Percentiles rank a stretch among this genome's conserved stretches.
Evolutionary conservation across 2,888 invertebrate genomes (phyloP).

Genomic region (Caenorhabditis macrosperma): DNA sequence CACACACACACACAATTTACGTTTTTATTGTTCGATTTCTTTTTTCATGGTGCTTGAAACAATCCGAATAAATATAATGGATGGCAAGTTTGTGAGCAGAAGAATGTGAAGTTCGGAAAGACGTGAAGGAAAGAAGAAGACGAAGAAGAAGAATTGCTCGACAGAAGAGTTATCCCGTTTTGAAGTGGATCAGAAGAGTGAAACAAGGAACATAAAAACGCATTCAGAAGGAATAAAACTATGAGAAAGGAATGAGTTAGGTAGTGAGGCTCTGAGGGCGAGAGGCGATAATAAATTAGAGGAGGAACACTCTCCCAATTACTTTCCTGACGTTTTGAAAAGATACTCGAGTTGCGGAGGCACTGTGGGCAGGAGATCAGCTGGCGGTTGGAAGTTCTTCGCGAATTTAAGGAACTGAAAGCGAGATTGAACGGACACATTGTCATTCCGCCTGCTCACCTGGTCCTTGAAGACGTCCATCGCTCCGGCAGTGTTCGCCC

Average conservation of each 20-base stretch:
- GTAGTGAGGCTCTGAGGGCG: slow-evolving; percentile 48
- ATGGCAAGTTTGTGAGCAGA: slow-evolving; percentile 59
- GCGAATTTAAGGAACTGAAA: slow-evolving; percentile 78
- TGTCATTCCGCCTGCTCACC: slow-evolving; percentile 48
- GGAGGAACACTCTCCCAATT: background rate
- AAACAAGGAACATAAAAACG: slow-evolving; percentile 1
- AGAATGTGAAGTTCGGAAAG: slow-evolving; percentile 5
- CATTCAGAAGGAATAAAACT: slow-evolving; percentile 35
- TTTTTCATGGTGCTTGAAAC: slow-evolving; percentile 38
- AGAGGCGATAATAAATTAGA: slow-evolving; percentile 46
- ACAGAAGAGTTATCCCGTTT: slow-evolving; percentile 54
- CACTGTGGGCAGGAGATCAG: slow-evolving; percentile 76
- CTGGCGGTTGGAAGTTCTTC: slow-evolving; percentile 79
- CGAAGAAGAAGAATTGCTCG: slow-evolving; percentile 48
- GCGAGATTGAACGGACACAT: background rate
- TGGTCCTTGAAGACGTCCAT: slow-evolving; percentile 79
- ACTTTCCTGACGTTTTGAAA: slow-evolving; percentile 71
- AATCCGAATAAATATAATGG: slow-evolving; percentile 48
- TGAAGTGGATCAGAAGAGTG: slow-evolving; percentile 36
- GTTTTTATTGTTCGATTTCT: slow-evolving; percentile 16
- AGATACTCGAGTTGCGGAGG: slow-evolving; percentile 80
- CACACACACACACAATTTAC: slow-evolving; percentile 8
- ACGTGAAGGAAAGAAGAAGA: slow-evolving; percentile 8
- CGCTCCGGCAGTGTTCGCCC: slow-evolving; percentile 80
- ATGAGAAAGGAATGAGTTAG: slow-evolving; percentile 50